Evolutionary conservation across 2,888 invertebrate genomes (phyloP).

Genomic region (Tetragonisca angustula): DNA sequence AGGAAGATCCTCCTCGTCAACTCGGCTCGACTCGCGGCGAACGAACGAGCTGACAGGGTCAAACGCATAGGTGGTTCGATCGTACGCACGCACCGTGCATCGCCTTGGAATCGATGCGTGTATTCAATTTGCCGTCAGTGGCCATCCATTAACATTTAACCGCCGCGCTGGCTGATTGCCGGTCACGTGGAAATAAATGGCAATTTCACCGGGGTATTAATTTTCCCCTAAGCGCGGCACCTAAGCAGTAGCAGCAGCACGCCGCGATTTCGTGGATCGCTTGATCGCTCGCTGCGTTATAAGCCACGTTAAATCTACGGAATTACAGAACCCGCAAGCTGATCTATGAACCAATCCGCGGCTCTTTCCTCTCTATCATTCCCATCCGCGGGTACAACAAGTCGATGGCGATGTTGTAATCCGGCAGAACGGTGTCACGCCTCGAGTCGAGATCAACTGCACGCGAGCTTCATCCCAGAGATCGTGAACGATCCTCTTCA

Average conservation of each 20-base stretch:
- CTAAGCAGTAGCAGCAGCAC: no score
- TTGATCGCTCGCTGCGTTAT: constrained; percentile 28
- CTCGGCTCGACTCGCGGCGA: not conserved
- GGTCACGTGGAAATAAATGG: constrained; percentile 68
- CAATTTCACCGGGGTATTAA: constrained; percentile 63
- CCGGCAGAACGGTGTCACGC: not conserved
- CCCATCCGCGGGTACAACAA: constrained; percentile 6
- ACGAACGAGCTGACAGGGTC: constrained; percentile 63
- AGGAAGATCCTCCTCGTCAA: constrained; percentile 30
- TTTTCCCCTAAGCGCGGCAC: constrained; percentile 42
- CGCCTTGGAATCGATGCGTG: constrained; percentile 67
- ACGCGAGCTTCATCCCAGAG: not conserved
- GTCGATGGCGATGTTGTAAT: constrained; percentile 25
- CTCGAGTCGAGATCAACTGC: not conserved
- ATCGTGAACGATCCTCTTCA: not conserved
- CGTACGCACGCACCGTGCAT: constrained; percentile 54
- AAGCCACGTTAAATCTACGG: constrained; percentile 56
- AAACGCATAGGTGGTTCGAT: constrained; percentile 47
- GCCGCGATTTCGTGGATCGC: constrained; percentile 62
- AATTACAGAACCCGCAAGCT: constrained; percentile 61
- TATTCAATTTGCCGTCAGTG: constrained; percentile 74
- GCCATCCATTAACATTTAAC: constrained; percentile 69
- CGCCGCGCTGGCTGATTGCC: constrained; percentile 55
- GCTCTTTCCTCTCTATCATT: constrained; percentile 29
- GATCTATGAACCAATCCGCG: constrained; percentile 58